A percentile compares a stretch with the other conserved stretches of the same genome.
These are phyloP conservation scores for Hermaeophaga mercurialis DNA, from an alignment of 2,888 invertebrate genomes.

Conservation along the genomic window DNA sequence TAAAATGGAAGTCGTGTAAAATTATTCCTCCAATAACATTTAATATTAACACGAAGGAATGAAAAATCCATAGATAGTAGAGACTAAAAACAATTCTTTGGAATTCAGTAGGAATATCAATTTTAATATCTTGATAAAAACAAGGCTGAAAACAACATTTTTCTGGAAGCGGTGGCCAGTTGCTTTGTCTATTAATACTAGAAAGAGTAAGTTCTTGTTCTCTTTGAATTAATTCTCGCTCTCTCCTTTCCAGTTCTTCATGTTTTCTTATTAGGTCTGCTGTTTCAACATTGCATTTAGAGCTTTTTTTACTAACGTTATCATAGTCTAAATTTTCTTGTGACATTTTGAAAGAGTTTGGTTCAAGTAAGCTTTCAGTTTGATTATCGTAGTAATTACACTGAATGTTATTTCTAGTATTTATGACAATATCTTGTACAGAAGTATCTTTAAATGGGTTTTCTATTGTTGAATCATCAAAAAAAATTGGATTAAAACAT, in stretches of 20 bases:
- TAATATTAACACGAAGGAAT: conserved; percentile 80
- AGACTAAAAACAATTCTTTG: conserved; percentile 93
- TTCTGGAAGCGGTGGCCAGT: conserved; percentile 97
- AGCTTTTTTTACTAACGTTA: neutral
- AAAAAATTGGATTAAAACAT: neutral
- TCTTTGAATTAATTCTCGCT: conserved; percentile 83
- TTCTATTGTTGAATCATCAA: neutral
- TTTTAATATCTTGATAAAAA: conserved; percentile 98
- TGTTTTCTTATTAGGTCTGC: conserved; percentile 63
- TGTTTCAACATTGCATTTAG: neutral
- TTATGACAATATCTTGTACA: neutral
- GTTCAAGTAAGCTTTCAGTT: neutral
- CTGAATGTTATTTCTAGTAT: neutral
- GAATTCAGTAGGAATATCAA: conserved; percentile 97
- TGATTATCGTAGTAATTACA: neutral
- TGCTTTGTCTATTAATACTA: conserved; percentile 76
- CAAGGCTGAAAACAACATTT: conserved; percentile 95
- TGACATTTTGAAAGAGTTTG: too few relatives aligned
- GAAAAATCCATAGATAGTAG: conserved; percentile 97
- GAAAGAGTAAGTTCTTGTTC: conserved; percentile 82
- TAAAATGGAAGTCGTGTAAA: conserved; percentile 73
- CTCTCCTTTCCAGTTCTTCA: conserved; percentile 90
- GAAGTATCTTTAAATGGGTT: neutral
- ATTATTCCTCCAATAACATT: conserved; percentile 88
- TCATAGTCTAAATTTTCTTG: neutral